Evolutionary conservation across 2,113 vertebrate genomes (phyloP).

Genomic region (Menura novaehollandiae): DNA sequence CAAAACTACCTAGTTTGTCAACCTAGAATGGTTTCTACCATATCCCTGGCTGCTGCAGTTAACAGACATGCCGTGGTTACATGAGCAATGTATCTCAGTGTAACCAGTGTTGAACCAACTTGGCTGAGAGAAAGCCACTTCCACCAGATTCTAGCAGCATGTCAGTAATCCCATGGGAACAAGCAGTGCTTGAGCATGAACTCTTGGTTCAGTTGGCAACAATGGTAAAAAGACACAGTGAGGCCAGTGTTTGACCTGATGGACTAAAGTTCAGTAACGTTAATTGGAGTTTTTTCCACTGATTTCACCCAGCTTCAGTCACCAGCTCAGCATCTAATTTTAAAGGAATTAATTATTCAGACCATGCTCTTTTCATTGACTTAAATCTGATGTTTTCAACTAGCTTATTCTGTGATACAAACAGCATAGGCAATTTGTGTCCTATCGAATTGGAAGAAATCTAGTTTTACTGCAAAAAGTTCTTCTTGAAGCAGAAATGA

Average conservation of each 20-base stretch:
- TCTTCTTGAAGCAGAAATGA: not conserved
- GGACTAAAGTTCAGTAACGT: not conserved
- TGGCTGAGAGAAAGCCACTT: not conserved
- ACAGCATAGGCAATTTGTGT: not conserved
- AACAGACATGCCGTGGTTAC: not conserved
- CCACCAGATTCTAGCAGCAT: not conserved
- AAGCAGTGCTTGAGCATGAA: not conserved
- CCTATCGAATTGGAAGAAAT: not conserved
- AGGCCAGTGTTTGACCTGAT: not conserved
- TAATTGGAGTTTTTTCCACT: not conserved
- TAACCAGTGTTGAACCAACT: fast-evolving
- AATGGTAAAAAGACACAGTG: not conserved
- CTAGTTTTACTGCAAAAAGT: not conserved
- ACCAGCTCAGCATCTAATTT: not conserved
- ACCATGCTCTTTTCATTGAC: not conserved
- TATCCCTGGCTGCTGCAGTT: not conserved
- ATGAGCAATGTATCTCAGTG: not conserved
- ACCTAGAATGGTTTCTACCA: not conserved
- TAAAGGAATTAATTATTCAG: not conserved
- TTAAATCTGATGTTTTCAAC: not conserved
- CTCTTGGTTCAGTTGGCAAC: not conserved
- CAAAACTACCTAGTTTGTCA: not conserved
- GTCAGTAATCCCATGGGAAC: not conserved
- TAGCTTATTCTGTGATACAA: not conserved
- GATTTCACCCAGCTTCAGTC: not conserved